phyloP scores from a whole-genome alignment of 2,888 invertebrate genomes.

The Cantharis rufa region DNA sequence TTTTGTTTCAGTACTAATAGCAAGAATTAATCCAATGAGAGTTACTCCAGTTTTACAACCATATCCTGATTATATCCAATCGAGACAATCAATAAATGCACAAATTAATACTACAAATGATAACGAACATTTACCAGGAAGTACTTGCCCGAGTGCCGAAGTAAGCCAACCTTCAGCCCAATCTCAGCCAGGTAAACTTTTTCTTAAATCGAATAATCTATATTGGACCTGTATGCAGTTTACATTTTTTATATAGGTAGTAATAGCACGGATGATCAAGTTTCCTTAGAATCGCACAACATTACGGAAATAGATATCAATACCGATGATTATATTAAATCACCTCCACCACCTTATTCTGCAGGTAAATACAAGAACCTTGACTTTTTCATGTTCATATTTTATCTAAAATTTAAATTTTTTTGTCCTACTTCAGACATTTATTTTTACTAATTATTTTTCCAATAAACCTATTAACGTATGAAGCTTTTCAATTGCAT shows the following conservation, averaged over 20 bases:
- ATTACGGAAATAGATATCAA: slow-evolving; percentile 9
- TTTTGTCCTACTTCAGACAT: background rate
- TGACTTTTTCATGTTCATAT: background rate
- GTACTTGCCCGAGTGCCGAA: slow-evolving; percentile 10
- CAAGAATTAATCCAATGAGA: slow-evolving; percentile 15
- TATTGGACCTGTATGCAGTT: background rate
- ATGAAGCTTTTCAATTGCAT: background rate
- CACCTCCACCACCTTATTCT: slow-evolving; percentile 24
- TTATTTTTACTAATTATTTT: background rate
- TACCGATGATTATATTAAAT: slow-evolving; percentile 15
- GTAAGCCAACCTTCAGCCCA: background rate
- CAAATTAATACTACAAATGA: background rate
- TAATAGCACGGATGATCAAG: slow-evolving; percentile 13
- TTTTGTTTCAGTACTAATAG: slow-evolving; percentile 7
- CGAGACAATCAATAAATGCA: slow-evolving; percentile 8
- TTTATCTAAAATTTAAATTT: background rate
- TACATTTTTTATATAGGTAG: background rate
- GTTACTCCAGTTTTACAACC: slow-evolving; percentile 13
- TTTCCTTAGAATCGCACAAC: slow-evolving; percentile 21
- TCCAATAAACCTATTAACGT: background rate
- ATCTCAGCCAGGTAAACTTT: background rate
- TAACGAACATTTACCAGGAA: slow-evolving; percentile 8
- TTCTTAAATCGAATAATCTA: background rate
- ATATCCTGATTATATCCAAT: background rate
- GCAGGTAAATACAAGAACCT: slow-evolving; percentile 5